Evolutionary conservation across 2,888 invertebrate genomes (phyloP), one percentile per base, ranked within the genome.

Genomic region (Sinodicranocentrus sp.): DNA sequence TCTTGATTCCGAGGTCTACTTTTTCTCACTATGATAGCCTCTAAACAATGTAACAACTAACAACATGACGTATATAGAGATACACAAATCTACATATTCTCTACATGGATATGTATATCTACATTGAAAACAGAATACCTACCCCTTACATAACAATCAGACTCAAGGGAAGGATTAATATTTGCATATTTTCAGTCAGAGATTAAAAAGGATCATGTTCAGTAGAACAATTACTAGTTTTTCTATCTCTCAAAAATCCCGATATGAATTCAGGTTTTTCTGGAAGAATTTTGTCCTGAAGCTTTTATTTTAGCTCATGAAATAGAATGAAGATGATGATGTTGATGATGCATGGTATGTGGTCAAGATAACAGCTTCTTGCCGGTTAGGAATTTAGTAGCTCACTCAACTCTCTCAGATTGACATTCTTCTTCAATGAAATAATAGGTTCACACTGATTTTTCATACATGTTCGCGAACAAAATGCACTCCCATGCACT

Each of bases 201-300:
- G 17, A 57, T 59, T 63, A 73, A 52, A 59, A 48, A 59, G 65
- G 43, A 13, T 43, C 21, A 48, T 83, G 63, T 65, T 71, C 65
- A 72, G 48, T 59, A 77, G 83, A 77, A 78, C 83, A 78, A 65
- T 83, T 78, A 79, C 84, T 84, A 54, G 84, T 84, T 77, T 76
- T 17, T 63, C 67, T 54, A 52, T 70, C 67, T 82, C 26, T 59
- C 68, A 73, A 78, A 75, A 78, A 78, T 78, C 77, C 79, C 72
- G 84, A 79, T 84, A 84, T 79, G 78, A 84, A 84, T 84, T 84
- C 84, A 84, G 84, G 84, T 84, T 84, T 84, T 78, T 84, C 84
- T 84, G 84, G 84, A 84, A 73, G 84, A 84, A 84, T 79, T 84
- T 84, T 78, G 83, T 83, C 83, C 77, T 77, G 52, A 83, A 84